Base-by-base conservation (phyloP, 2,888 invertebrate species). In the Nomada fabriciana region DNA sequence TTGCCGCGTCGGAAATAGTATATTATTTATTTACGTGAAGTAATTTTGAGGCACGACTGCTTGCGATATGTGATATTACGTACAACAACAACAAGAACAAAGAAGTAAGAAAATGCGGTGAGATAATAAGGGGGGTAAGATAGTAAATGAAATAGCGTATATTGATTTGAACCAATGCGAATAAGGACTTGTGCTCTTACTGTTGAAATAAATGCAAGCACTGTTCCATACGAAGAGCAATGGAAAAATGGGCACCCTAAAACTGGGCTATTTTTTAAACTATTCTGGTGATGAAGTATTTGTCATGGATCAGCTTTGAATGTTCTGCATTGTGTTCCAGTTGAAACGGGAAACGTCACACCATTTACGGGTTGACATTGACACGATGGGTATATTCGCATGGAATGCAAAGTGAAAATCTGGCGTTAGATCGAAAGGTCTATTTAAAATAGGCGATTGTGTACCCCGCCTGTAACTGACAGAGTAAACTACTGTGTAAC, bases 381-480 rank as follows among this genome's bases (percentile, higher is more conserved):
- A 53, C 60, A 36, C 43, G 53, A 60, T 47, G 11, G 53, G 15
- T 53, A 61, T 29, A 53, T 43, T 61, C 60, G 60, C 2, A 52
- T 42, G 52, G 11, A 20, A 36, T 36, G 52, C 3, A 63, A 23
- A 29, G 5, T 20, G 61, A 55, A 61, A 70, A 7, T 70, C 20
- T 29, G 61, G 10, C 20, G 69, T 70, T 63, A 53, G 52, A 69
- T 69, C 60, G 69, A 69, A 75, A 53, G 43, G 43, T 69, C 53
- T 61, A 43, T 75, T 69, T 75, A 60, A 61, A 69, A 42, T 53
- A 43, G 36, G 36, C 60, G 60, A 47, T 52, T 43, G 52, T 61
- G 75, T 42, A 53, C 60, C 60, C 15, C 11, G 25, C 18, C 25
- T 53, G 29, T 20, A 13, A 76, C 53, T 53, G 60, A 43, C 43